Percentiles rank a stretch among this genome's conserved stretches.
These are phyloP conservation scores for Tetraodon nigroviridis DNA, from an alignment of 2,113 vertebrate species.

Conservation along the genomic window DNA sequence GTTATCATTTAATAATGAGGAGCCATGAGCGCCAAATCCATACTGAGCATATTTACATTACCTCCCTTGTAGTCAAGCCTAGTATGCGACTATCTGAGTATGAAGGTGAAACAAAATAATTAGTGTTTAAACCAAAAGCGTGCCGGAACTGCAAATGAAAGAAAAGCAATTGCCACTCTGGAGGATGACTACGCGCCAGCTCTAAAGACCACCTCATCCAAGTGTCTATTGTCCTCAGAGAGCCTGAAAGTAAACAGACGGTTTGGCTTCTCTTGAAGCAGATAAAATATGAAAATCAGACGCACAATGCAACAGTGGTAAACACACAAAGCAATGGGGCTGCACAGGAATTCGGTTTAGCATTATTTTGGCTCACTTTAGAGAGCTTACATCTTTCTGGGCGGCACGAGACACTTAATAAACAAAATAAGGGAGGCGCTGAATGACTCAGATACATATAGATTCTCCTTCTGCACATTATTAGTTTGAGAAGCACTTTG, in stretches of 20 bases:
- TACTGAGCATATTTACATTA: too few species aligned
- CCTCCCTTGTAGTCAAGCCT: too few species aligned
- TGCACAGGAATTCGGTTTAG: too few species aligned
- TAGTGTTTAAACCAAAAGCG: slow-evolving; percentile 18
- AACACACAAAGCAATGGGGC: too few species aligned
- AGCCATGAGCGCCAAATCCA: too few species aligned
- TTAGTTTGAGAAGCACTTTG: too few species aligned
- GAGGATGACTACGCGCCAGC: slow-evolving; percentile 2
- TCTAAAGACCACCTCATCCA: slow-evolving; percentile 25
- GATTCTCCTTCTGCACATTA: too few species aligned
- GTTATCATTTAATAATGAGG: too few species aligned
- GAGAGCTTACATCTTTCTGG: neutral
- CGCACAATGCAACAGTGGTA: neutral
- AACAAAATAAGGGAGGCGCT: too few species aligned
- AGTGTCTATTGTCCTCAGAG: slow-evolving; percentile 29
- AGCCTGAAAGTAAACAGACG: slow-evolving; percentile 48
- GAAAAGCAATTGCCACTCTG: slow-evolving; percentile 6
- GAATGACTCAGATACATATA: too few species aligned
- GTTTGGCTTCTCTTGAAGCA: slow-evolving; percentile 22
- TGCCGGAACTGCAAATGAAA: slow-evolving; percentile 5
- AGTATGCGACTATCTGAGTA: too few species aligned
- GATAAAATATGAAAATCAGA: slow-evolving; percentile 22
- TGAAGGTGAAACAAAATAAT: neutral
- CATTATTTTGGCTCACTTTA: neutral
- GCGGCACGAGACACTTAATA: too few species aligned